Evolutionary conservation across 30 jellyfish, hydroid and myxozoan species (phyloP), one percentile per base, ranked within the genome.

Genomic region (Aurelia sp.): DNA sequence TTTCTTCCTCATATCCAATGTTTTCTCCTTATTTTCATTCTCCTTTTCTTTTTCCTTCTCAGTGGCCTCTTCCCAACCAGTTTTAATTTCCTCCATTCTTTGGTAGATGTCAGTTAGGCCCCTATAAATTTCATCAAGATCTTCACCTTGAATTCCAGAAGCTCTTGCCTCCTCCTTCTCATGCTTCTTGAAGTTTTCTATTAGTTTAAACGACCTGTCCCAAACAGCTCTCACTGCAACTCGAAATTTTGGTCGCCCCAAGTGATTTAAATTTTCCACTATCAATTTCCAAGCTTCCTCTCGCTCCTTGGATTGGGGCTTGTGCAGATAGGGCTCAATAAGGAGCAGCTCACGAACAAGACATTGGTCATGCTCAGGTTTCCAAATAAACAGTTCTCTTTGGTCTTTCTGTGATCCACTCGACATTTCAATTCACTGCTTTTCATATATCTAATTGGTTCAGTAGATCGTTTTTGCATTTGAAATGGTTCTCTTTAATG

Each of bases 371-470:
- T 88, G 92, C 48, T 58, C 79, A 38, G 19, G 4, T 58, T 68
- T 88, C 97, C 97, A 88, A 61, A 78, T 77, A 76, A 86, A 86
- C n/a, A 86, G 78, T 38, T 67, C 85, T 67, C 89, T 75, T 76
- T 75, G 90, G 13, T 15, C 44, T 35, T 35, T 35, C 4, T 35
- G 44, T 2, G 44, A 13, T 10, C 78, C 65, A 60, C 44, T 52
- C 61, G 88, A 78, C 88, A 78, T 78, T 78, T 78, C 38, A 12
- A 18, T 57, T 10, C 30, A 12, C 20, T n/a, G n/a, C n/a, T n/a
- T n/a, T n/a, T n/a, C n/a, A n/a, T n/a, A n/a, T n/a, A n/a, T n/a
- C n/a, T n/a, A n/a, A n/a, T n/a, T n/a, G n/a, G n/a, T n/a, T n/a
- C n/a, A n/a, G n/a, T n/a, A n/a, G n/a, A n/a, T n/a, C n/a, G n/a